A percentile compares a stretch with the other conserved stretches of the same genome.
Conservation (phyloP, 2,113 vertebrate genomes). For the Chloropsis cyanopogon region DNA sequence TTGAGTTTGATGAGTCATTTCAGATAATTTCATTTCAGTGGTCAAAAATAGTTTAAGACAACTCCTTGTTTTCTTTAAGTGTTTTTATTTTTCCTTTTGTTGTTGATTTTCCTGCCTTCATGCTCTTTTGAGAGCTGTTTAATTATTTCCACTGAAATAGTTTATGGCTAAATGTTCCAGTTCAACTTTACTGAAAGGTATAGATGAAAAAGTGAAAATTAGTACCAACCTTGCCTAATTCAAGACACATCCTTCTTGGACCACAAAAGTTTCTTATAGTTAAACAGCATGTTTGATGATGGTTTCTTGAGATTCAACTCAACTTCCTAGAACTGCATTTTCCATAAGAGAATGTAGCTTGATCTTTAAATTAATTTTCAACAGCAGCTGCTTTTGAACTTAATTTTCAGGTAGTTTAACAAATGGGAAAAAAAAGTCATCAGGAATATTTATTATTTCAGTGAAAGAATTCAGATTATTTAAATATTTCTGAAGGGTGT, state of each 20-base stretch:
- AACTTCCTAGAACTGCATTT: not conserved
- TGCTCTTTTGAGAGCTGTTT: not conserved
- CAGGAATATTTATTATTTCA: not conserved
- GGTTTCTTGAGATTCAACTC: not conserved
- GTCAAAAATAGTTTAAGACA: constrained; percentile 18
- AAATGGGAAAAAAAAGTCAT: not conserved
- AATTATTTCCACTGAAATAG: not conserved
- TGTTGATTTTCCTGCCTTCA: not conserved
- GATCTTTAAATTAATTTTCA: not conserved
- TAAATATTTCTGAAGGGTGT: not conserved
- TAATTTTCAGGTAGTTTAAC: not conserved
- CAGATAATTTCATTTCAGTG: not conserved
- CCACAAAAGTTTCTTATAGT: not conserved
- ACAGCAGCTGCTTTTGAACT: not conserved
- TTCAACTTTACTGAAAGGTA: not conserved
- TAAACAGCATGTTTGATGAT: not conserved
- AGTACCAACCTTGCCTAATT: not conserved
- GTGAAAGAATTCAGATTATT: not conserved
- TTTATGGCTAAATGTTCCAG: not conserved
- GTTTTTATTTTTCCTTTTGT: not conserved
- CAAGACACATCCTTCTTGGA: not conserved
- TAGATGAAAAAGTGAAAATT: not conserved
- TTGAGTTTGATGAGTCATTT: constrained; percentile 27
- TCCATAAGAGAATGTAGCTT: not conserved
- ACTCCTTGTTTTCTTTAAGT: not conserved